A percentile compares a stretch with the other conserved stretches of the same genome.
Evolutionary conservation across 2,113 vertebrate species (phyloP).

Genomic region (Odontesthes bonariensis): DNA sequence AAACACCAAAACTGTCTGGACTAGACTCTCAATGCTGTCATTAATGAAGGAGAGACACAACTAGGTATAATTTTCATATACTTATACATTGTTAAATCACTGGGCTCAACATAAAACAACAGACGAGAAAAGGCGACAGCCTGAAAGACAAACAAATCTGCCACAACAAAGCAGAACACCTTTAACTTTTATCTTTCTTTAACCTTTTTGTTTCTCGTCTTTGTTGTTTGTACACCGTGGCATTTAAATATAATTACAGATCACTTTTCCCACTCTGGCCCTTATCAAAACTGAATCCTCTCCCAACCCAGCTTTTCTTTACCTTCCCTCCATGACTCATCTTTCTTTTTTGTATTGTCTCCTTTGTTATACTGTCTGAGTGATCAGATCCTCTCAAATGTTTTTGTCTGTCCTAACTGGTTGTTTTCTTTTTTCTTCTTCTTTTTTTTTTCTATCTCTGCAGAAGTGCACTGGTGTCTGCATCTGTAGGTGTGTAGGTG

Average conservation of each 20-base stretch:
- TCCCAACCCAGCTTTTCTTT: neutral
- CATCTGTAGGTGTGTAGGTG: conserved; percentile 41
- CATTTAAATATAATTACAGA: conserved; percentile 36
- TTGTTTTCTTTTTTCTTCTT: neutral
- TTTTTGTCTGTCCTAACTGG: neutral
- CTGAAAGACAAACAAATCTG: conserved; percentile 26
- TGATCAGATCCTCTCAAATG: neutral
- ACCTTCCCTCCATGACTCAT: neutral
- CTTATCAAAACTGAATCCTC: conserved; percentile 11
- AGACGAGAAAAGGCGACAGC: conserved; percentile 29
- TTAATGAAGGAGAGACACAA: neutral
- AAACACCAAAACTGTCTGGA: too few species aligned
- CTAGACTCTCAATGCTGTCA: too few species aligned
- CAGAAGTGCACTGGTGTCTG: conserved; percentile 5
- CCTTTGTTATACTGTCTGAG: neutral
- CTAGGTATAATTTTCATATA: neutral
- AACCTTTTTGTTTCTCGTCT: conserved; percentile 32
- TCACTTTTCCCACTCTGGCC: neutral
- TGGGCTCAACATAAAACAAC: conserved; percentile 42
- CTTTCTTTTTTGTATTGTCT: neutral
- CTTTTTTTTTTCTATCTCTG: neutral
- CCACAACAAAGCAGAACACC: conserved; percentile 59
- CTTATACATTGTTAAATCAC: conserved; percentile 7
- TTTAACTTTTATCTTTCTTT: conserved; percentile 33
- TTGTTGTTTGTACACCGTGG: conserved; percentile 8